Evolutionary conservation across 2,888 invertebrate genomes (phyloP).

Genomic region (Sussaba pulchella): DNA sequence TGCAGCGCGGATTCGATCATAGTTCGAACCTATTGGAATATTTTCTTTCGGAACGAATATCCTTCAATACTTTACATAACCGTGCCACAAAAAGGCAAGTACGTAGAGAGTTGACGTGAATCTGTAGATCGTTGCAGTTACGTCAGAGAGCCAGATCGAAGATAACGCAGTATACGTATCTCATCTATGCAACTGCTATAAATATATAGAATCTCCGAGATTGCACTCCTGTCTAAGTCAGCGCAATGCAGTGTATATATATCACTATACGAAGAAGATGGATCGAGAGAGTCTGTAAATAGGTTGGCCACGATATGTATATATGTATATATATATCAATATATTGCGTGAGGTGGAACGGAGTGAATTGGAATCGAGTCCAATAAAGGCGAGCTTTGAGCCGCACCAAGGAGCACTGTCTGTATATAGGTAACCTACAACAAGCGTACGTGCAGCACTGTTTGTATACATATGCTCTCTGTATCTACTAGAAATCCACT

Average conservation of each 20-base stretch:
- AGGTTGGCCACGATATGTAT: not conserved
- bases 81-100: not conserved
- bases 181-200: conserved; percentile 1
- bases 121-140: conserved; percentile 24
- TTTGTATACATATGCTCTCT: not conserved
- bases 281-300: not conserved
- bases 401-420: conserved; percentile 35
- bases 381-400: conserved; percentile 57
- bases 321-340: conserved; percentile 23
- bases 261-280: conserved; percentile 34
- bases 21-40: too few relatives aligned
- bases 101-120: not conserved
- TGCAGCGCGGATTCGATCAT: too few relatives aligned
- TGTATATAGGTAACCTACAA: conserved; percentile 12
- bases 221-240: conserved; percentile 40
- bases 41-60: too few relatives aligned
- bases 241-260: conserved; percentile 16
- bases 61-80: too few relatives aligned
- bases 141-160: not conserved
- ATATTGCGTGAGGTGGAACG: conserved; percentile 56
- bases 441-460: not conserved
- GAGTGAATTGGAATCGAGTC: conserved; percentile 63
- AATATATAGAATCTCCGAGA: conserved; percentile 30
- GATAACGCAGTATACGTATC: conserved; percentile 26
- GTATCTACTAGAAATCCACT: not conserved